Base-by-base conservation (phyloP, 2,797 vertebrate species). In the Coregonus suidteri region DNA sequence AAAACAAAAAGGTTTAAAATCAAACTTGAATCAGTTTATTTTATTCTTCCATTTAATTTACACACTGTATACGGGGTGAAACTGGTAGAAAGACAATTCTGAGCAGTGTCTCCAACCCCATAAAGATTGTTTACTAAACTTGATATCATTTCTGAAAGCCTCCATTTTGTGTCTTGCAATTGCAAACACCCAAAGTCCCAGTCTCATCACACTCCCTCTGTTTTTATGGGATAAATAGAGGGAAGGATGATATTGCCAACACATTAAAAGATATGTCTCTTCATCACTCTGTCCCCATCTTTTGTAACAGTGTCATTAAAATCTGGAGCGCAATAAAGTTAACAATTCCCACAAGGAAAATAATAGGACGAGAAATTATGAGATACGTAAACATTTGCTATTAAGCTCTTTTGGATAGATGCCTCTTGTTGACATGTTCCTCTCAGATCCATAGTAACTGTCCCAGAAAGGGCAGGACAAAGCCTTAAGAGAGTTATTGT, bases 251-350 rank as follows among this genome's bases (percentile, higher is more conserved):
- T 92, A 93, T 92, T 94, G 95, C 92, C 93, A 93, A 92, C 91
- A 93, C 94, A 94, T 95, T 95, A 95, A 95, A 95, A 94, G 94
- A 94, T 91, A 93, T 88, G 91, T 91, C 92, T 94, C 56, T 59
- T 59, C 92, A 90, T 94, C 94, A 94, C 92, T 89, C 92, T 95
- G 94, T 94, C 94, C 93, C 93, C 91, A 89, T 93, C 93, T 93
- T 95, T 93, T 93, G 93, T 93, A 94, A 92, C 91, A 92, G 91
- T 93, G 92, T 93, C 94, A 94, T 95, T 94, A 95, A 93, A 91
- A 93, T 47, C 91, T 91, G 91, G 92, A 91, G 92, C 93, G 90
- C 92, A 93, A 94, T 95, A 94, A 93, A 93, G 92, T 91, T 93
- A 93, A 94, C 92, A 92, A 94, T 92, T 93, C 93, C 94, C 93